These are phyloP conservation scores for Phodopus roborovskii DNA, from an alignment of 2,113 vertebrate species.

Conservation along the genomic window DNA sequence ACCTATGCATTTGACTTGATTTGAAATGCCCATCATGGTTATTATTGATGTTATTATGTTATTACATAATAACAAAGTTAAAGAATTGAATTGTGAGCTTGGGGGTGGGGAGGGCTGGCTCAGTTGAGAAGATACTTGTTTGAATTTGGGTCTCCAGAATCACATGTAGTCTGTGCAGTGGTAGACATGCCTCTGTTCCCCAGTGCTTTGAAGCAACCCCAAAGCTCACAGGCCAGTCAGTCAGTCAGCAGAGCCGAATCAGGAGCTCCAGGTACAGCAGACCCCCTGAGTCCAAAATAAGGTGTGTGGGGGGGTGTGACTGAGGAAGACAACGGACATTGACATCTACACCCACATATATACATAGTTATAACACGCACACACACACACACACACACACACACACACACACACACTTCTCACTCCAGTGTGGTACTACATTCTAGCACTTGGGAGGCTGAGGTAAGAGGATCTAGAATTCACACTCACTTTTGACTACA, in stretches of 20 bases:
- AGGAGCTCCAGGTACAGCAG: not conserved
- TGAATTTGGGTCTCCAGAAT: not conserved
- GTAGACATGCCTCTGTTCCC: not conserved
- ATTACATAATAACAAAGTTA: not conserved
- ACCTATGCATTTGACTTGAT: not conserved
- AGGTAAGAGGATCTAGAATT: not conserved
- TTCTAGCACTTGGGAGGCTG: not conserved
- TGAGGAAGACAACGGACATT: not conserved
- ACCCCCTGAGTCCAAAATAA: not conserved
- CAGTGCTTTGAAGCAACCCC: too few species aligned
- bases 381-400: not conserved
- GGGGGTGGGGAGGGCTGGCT: not conserved
- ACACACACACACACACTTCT: not conserved
- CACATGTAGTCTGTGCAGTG: not conserved
- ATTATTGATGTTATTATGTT: not conserved
- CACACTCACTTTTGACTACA: not conserved
- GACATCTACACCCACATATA: not conserved
- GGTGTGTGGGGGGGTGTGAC: not conserved
- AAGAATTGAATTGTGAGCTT: not conserved
- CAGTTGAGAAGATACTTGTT: not conserved
- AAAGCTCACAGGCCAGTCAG: too few species aligned
- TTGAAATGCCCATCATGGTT: slow-evolving; percentile 13
- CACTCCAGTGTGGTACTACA: not conserved
- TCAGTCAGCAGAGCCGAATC: too few species aligned
- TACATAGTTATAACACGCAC: not conserved